Evolutionary conservation across 37 sponge, comb jelly and placozoan genomes (phyloP), one percentile per base, ranked within the genome.

Genomic region (Oopsacas minuta): DNA sequence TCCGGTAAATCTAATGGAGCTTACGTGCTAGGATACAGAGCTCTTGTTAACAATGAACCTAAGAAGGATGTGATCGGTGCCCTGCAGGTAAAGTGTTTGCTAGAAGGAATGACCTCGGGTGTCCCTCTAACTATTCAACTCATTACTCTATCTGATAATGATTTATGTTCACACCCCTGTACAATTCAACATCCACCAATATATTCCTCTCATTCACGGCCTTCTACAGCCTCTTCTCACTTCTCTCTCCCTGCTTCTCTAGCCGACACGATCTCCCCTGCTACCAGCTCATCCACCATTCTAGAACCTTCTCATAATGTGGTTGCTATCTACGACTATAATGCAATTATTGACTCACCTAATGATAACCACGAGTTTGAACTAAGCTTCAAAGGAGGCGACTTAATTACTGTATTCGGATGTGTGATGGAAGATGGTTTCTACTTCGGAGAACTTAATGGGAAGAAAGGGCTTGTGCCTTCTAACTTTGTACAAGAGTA

Each of bases 381-480:
- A 36, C 91, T 91, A 10, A 3, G 46, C 23, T 91, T 91, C 85
- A 82, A 53, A n/a, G 53, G 83, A 20, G 88, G 91, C 39, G 85
- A 91, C 32, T 15, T 38, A 0, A 84, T 91, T 38, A 91, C 91
- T 28, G 85, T 91, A 3, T 88, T 81, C 38, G 91, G 91, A 17
- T 0, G 37, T 23, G 88, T 86, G 81, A 88, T 91, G n/a, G 81
- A 39, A 38, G 86, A 86, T 86, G 88, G 91, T 0, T 91, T 88
- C 81, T 91, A 81, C 82, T 38, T 42, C 36, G 91, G 87, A 39
- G 85, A 88, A 36, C 20, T 86, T 0, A 37, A 81, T 12, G 91
- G 85, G 37, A 75, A 52, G 75, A 39, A 39, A 38, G 91, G 91
- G 17, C 85, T 91, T 0, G 91, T 88, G 30, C 91, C 91, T 0